Evolutionary conservation across 2,888 invertebrate genomes (phyloP).

Genomic region (Psylliodes chrysocephalus): DNA sequence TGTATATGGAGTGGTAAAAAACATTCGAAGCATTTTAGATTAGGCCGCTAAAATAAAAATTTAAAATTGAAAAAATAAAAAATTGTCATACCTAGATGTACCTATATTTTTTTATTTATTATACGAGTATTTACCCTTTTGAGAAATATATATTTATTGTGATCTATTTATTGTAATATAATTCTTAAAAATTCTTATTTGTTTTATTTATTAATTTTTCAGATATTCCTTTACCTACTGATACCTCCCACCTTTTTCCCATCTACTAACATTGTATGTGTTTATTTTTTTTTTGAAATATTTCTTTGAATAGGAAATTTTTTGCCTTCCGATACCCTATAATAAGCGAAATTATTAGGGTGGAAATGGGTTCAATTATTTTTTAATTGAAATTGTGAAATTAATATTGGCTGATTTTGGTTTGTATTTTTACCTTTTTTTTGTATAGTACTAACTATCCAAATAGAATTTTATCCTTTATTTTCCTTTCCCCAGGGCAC

Average conservation of each 20-base stretch:
- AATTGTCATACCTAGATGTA: background rate
- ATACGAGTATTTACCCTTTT: background rate
- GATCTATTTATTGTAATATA: conserved; percentile 33
- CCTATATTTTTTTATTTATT: conserved; percentile 10
- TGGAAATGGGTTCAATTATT: too few relatives aligned
- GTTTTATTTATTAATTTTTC: conserved; percentile 26
- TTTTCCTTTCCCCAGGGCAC: conserved; percentile 52
- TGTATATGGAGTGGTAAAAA: background rate
- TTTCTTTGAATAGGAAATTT: too few relatives aligned
- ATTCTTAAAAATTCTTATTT: conserved; percentile 9
- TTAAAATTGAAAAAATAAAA: background rate
- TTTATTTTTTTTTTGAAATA: conserved; percentile 37
- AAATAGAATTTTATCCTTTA: conserved; percentile 27
- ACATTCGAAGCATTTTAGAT: background rate
- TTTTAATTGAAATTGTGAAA: too few relatives aligned
- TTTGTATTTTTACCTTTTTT: conserved; percentile 32
- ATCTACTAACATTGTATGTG: conserved; percentile 49
- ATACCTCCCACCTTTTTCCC: conserved; percentile 32
- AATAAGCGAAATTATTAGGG: too few relatives aligned
- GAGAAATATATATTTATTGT: conserved; percentile 29
- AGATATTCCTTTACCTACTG: conserved; percentile 1
- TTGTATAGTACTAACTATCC: conserved; percentile 39
- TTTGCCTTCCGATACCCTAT: too few relatives aligned
- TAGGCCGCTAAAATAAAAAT: background rate
- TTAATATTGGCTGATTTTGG: conserved; percentile 27